Percentiles rank a stretch among this genome's conserved stretches.
phyloP scores from a whole-genome alignment of 2,888 invertebrate genomes.

The Drosophila macrospina region DNA sequence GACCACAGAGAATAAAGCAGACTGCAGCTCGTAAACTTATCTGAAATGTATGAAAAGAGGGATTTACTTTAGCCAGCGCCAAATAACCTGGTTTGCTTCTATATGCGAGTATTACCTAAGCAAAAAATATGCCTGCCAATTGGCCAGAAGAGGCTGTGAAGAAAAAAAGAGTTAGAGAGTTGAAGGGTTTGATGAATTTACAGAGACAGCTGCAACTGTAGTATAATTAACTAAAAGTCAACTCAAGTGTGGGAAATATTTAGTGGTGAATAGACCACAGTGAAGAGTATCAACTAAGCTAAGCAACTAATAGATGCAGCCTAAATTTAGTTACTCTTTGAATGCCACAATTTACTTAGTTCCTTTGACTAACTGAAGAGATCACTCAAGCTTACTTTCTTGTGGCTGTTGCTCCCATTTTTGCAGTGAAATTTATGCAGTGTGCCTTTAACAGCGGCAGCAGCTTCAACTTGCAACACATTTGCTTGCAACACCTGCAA shows the following conservation, averaged over 20 bases:
- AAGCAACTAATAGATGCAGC: not conserved
- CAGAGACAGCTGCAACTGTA: conserved; percentile 34
- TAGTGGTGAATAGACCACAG: no score
- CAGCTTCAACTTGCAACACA: conserved; percentile 5
- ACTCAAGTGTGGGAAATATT: no score
- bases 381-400: conserved; percentile 3
- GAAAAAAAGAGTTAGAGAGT: conserved; percentile 15
- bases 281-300: no score
- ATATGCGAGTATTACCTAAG: conserved; percentile 5
- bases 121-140: conserved; percentile 17
- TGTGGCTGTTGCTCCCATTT: conserved; percentile 17
- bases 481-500: conserved; percentile 41
- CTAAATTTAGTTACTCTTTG: not conserved
- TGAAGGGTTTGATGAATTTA: conserved; percentile 45
- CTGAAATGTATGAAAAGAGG: conserved; percentile 46
- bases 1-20: conserved; percentile 10
- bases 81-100: conserved; percentile 22
- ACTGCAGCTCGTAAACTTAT: conserved; percentile 52
- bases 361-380: not conserved
- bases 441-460: conserved; percentile 2
- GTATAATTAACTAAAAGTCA: conserved; percentile 15
- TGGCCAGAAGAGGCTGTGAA: conserved; percentile 5
- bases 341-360: not conserved
- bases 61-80: conserved; percentile 34
- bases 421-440: conserved; percentile 22